Evolutionary conservation across 1,140 invertebrate species (phyloP).

Genomic region (Lepidurus arcticus): DNA sequence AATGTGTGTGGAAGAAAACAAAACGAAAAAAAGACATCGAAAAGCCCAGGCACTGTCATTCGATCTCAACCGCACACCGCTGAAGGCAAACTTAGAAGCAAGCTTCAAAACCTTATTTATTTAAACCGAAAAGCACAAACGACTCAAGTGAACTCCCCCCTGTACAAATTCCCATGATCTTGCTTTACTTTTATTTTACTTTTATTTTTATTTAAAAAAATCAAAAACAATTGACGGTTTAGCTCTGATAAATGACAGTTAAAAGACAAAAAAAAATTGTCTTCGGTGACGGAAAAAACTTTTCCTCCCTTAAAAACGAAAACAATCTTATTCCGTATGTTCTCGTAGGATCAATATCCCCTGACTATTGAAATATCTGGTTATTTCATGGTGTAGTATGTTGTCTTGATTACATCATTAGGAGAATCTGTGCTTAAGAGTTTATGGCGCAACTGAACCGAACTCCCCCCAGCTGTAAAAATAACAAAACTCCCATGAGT

Average conservation of each 20-base stretch:
- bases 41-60: slow-evolving; percentile 8
- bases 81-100: background rate
- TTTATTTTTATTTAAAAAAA: background rate
- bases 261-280: background rate
- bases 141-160: background rate
- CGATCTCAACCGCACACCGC: background rate
- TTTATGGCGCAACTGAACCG: background rate
- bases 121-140: background rate
- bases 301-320: background rate
- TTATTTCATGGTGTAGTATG: background rate
- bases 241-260: background rate
- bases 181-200: background rate
- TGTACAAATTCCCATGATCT: background rate
- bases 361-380: background rate
- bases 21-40: background rate
- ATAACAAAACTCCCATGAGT: background rate
- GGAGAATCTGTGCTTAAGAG: background rate
- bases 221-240: background rate
- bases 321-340: too few species aligned
- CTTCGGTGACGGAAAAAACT: background rate
- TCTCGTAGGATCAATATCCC: too few species aligned
- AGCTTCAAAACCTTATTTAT: slow-evolving; percentile 12
- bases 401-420: background rate
- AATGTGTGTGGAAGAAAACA: background rate
- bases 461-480: background rate